Percentiles rank a stretch among this genome's conserved stretches.
phyloP scores from a whole-genome alignment of 2,888 invertebrate genomes.

The Galeopsomyia nigrocyanea region DNA sequence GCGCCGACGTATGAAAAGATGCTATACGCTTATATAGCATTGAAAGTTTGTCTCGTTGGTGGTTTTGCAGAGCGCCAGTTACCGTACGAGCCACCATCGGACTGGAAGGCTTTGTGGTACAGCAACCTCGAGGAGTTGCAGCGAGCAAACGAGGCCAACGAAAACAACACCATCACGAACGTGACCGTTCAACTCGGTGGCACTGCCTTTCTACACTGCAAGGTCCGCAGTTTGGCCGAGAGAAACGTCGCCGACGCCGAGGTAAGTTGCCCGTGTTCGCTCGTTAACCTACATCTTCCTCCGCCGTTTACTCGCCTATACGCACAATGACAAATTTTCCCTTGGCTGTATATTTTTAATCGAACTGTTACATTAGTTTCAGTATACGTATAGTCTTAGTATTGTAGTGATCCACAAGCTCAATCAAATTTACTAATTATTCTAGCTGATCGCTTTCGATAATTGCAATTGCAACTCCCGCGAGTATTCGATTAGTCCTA shows the following conservation, averaged over 20 bases:
- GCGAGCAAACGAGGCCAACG: slow-evolving; percentile 69
- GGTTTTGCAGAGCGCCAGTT: slow-evolving; percentile 63
- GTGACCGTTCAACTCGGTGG: slow-evolving; percentile 83
- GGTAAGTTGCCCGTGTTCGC: slow-evolving; percentile 55
- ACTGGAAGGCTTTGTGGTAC: slow-evolving; percentile 67
- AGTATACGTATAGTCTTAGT: no score
- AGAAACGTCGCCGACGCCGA: slow-evolving; percentile 74
- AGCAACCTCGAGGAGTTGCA: slow-evolving; percentile 67
- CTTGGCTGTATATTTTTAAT: no score
- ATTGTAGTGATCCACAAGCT: no score
- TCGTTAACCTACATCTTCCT: background rate
- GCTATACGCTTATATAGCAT: no score
- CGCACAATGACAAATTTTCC: no score
- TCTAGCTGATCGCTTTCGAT: no score
- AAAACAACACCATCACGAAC: slow-evolving; percentile 83
- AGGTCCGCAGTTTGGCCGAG: slow-evolving; percentile 82
- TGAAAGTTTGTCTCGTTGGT: no score
- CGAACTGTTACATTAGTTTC: no score
- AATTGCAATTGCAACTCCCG: no score
- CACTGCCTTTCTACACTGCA: slow-evolving; percentile 85
- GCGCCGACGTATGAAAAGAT: no score
- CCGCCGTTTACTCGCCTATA: background rate
- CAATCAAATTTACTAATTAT: no score
- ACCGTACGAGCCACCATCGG: slow-evolving; percentile 66
- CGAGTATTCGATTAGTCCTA: no score